Base-by-base conservation (phyloP, 2,797 vertebrate species). In the Epinephelus malabaricus region DNA sequence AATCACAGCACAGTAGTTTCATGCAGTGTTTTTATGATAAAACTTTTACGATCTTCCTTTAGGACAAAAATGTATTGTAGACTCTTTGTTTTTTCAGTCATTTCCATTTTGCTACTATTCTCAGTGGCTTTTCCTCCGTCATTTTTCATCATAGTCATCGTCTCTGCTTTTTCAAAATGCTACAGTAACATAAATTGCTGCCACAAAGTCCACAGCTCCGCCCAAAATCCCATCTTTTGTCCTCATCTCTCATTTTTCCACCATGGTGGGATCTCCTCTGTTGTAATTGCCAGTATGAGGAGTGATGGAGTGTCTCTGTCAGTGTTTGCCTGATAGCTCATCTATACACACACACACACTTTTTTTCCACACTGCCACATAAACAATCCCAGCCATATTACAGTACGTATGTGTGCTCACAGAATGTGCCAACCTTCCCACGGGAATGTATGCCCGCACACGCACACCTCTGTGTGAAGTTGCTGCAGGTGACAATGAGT, bases 231-330 rank as follows among this genome's bases (percentile, higher is more conserved):
- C 47, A 30, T 67, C 38, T 73, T 51, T 62, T 38, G 58, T 78
- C 53, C 13, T 51, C 43, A 71, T 76, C 50, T 63, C 59, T 50
- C 59, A 11, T 43, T 74, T 64, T 64, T 69, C 72, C 76, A 27
- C 54, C 46, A 13, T 19, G 15, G 67, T 59, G 66, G 46, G 81
- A 81, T 87, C 73, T 81, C 73, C 55, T 85, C 54, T 49, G 25
- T 67, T 76, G 54, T 81, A 81, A 82, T 78, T 61, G 59, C 76
- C 56, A 49, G 54, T 27, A 14, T 67, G 67, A 67, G 11, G 11
- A 43, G 81, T 88, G 91, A 92, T 87, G 79, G 82, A 93, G 78
- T 70, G 71, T 69, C 73, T 76, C 81, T 87, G 82, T 91, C 88
- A 88, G 30, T 49, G 54, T 79, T 66, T 53, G 50, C 65, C 84